These are phyloP conservation scores for Xyrichtys novacula DNA, from an alignment of 2,797 vertebrate genomes.

Conservation along the genomic window DNA sequence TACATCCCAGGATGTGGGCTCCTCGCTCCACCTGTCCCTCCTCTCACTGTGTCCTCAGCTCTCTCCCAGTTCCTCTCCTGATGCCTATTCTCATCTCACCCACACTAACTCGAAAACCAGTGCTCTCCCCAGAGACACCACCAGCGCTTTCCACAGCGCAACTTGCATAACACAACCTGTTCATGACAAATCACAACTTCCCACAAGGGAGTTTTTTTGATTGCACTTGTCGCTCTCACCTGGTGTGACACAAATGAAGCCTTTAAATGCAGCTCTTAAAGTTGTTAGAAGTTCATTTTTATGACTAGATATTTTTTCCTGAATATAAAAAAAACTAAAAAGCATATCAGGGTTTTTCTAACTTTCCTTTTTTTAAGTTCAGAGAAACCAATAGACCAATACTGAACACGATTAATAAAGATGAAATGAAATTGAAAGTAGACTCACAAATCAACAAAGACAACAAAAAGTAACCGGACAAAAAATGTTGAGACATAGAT, in stretches of 20 bases:
- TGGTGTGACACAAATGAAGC: background rate
- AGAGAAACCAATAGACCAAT: too few species aligned
- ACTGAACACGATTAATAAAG: too few species aligned
- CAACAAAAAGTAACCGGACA: background rate
- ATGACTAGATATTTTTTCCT: background rate
- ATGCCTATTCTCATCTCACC: conserved; percentile 78
- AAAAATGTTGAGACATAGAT: background rate
- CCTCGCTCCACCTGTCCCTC: conserved; percentile 81
- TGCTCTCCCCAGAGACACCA: conserved; percentile 71
- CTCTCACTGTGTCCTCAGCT: conserved; percentile 59
- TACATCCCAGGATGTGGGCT: conserved; percentile 80
- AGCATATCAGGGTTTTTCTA: background rate
- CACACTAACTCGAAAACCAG: conserved; percentile 64
- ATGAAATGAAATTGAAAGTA: background rate
- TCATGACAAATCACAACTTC: conserved; percentile 48
- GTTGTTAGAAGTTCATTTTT: too few species aligned
- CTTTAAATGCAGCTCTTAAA: too few species aligned
- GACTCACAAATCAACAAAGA: background rate
- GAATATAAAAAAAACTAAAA: background rate
- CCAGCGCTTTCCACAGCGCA: conserved; percentile 35
- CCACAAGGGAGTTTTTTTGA: background rate
- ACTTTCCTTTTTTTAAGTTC: background rate
- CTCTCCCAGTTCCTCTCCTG: conserved; percentile 84
- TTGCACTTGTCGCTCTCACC: conserved; percentile 4
- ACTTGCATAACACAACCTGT: conserved; percentile 65